These are phyloP conservation scores for Phrynosoma blainvillii DNA, from an alignment of 2,113 vertebrate genomes.

Conservation along the genomic window DNA sequence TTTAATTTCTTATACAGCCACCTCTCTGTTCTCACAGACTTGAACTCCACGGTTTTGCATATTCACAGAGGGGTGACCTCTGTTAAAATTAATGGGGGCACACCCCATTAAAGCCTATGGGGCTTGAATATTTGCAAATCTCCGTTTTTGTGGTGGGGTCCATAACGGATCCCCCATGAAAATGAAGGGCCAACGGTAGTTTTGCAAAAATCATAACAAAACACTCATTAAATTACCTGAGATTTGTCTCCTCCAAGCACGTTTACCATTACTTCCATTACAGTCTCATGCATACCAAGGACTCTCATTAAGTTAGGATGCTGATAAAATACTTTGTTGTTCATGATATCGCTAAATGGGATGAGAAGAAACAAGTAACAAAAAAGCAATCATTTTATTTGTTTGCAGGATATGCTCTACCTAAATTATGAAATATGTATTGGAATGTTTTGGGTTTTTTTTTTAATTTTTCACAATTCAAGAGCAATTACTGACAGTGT, in stretches of 20 bases:
- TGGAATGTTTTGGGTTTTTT: too few relatives aligned
- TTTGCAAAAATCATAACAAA: neutral
- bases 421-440: too few relatives aligned
- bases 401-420: neutral
- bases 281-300: slow-evolving; percentile 98
- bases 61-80: too few relatives aligned
- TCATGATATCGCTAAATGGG: slow-evolving; percentile 93
- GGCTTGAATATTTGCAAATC: too few relatives aligned
- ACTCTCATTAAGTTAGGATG: slow-evolving; percentile 98
- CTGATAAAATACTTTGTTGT: slow-evolving; percentile 99
- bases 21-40: too few relatives aligned
- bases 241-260: slow-evolving; percentile 94
- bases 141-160: too few relatives aligned
- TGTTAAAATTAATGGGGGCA: too few relatives aligned
- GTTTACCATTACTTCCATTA: slow-evolving; percentile 99
- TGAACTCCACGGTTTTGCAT: too few relatives aligned
- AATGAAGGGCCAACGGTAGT: neutral
- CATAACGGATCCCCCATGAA: too few relatives aligned
- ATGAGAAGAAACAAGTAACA: slow-evolving; percentile 17
- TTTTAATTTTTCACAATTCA: neutral
- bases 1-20: neutral
- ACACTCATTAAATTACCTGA: slow-evolving; percentile 81
- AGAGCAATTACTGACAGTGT: neutral
- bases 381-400: neutral
- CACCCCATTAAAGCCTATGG: too few relatives aligned